Percentiles rank a stretch among this genome's conserved stretches.
These are phyloP conservation scores for Clarias fuscus DNA, from an alignment of 2,797 vertebrate genomes.

Conservation along the genomic window DNA sequence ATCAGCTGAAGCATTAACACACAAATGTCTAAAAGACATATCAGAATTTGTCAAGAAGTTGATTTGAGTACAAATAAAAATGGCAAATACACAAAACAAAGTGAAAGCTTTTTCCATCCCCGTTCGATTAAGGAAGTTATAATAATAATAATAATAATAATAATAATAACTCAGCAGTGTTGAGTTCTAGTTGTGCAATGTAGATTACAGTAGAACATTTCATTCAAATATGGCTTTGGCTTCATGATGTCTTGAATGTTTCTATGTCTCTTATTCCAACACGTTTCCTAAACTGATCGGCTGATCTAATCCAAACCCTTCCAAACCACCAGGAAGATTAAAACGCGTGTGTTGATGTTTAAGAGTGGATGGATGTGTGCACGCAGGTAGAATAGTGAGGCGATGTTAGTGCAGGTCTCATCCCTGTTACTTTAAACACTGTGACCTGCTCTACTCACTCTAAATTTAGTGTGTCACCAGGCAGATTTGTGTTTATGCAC, in stretches of 20 bases:
- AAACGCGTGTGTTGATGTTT: not conserved
- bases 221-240: not conserved
- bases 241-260: not conserved
- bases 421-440: slow-evolving; percentile 48
- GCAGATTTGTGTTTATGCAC: slow-evolving; percentile 41
- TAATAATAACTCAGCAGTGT: not conserved
- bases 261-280: not conserved
- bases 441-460: slow-evolving; percentile 60
- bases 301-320: not conserved
- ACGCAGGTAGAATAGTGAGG: not conserved
- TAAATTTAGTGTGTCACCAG: slow-evolving; percentile 60
- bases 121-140: not conserved
- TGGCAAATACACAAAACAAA: not conserved
- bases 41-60: too few species aligned
- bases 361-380: not conserved
- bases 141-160: not conserved
- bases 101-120: not conserved
- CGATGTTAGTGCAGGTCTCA: not conserved
- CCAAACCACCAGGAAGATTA: not conserved
- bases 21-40: too few species aligned
- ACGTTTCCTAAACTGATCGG: not conserved
- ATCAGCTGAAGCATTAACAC: too few species aligned
- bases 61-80: not conserved
- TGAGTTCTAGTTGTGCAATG: too few species aligned
- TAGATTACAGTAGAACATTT: too few species aligned